Base-by-base conservation (phyloP, 2,888 invertebrate species). In the Stenoptilia bipunctidactyla region DNA sequence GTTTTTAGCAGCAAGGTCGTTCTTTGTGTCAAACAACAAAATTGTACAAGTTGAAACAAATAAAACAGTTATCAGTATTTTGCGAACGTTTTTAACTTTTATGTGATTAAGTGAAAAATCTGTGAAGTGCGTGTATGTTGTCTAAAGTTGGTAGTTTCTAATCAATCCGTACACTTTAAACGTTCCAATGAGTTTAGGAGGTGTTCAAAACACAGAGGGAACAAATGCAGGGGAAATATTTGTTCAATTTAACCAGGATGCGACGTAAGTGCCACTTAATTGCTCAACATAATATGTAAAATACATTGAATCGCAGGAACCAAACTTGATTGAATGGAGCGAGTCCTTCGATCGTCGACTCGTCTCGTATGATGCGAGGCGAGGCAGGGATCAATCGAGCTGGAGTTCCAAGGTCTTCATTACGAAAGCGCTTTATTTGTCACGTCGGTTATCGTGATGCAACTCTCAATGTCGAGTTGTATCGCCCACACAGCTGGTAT, bases 231-330 rank as follows among this genome's bases (percentile, higher is more conserved):
- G 92, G 80, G 91, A 92, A 77, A 91, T 93, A 79, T 96, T 94
- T 82, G 96, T 97, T 60, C 96, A 96, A 85, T 98, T 98, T 74
- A 98, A 98, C 83, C 97, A 98, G 82, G 97, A 98, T 80, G 92
- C 92, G 89, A 93, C 97, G 97, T 97, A 92, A 94, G 96, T 91
- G 50, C 35, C n/a, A n/a, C n/a, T n/a, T n/a, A n/a, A n/a, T n/a
- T n/a, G n/a, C n/a, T n/a, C 37, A 15, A 42, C n/a, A n/a, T n/a
- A n/a, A n/a, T n/a, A n/a, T n/a, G n/a, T n/a, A n/a, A n/a, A n/a
- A n/a, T n/a, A n/a, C n/a, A n/a, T n/a, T n/a, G n/a, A n/a, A n/a
- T n/a, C n/a, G n/a, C n/a, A n/a, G n/a, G n/a, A n/a, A n/a, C n/a
- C n/a, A n/a, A n/a, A n/a, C n/a, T 3, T 20, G 20, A 20, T 20